These are phyloP conservation scores for Oxyura jamaicensis DNA, from an alignment of 2,113 vertebrate genomes.

Conservation along the genomic window DNA sequence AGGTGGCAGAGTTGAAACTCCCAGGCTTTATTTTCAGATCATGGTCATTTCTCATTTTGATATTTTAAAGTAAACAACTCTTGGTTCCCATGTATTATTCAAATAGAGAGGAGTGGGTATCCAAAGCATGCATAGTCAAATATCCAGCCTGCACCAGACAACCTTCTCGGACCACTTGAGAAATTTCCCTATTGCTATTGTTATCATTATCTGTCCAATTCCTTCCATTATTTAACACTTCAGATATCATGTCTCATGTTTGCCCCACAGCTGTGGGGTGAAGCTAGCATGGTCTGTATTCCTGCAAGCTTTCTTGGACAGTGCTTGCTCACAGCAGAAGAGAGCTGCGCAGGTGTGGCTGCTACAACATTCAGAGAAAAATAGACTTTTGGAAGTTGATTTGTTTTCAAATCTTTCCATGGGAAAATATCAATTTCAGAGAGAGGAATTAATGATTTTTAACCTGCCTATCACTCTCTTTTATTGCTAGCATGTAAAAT, in stretches of 20 bases:
- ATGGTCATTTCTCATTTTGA: conserved; percentile 53
- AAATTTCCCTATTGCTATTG: conserved; percentile 9
- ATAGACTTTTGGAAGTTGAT: conserved; percentile 37
- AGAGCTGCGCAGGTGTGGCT: conserved; percentile 34
- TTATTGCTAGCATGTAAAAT: neutral
- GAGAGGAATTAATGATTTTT: conserved; percentile 10
- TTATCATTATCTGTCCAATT: conserved; percentile 58
- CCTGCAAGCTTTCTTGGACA: neutral
- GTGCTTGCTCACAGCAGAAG: neutral
- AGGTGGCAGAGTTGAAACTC: conserved; percentile 50
- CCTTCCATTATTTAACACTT: conserved; percentile 70
- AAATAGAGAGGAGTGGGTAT: conserved; percentile 44
- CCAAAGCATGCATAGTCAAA: conserved; percentile 63
- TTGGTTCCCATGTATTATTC: conserved; percentile 68
- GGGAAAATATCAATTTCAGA: neutral
- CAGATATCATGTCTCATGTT: neutral
- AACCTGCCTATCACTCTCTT: conserved; percentile 47
- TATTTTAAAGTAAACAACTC: conserved; percentile 70
- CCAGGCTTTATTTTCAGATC: conserved; percentile 67
- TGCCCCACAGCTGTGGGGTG: conserved; percentile 47
- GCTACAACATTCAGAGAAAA: conserved; percentile 11
- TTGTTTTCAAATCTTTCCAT: conserved; percentile 18
- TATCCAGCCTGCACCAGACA: conserved; percentile 7
- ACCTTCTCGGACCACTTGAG: conserved; percentile 35
- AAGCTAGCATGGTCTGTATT: conserved; percentile 21